Percentiles rank a stretch among this genome's conserved stretches.
phyloP scores from a whole-genome alignment of 2,797 vertebrate species.

The Setipinna tenuifilis region DNA sequence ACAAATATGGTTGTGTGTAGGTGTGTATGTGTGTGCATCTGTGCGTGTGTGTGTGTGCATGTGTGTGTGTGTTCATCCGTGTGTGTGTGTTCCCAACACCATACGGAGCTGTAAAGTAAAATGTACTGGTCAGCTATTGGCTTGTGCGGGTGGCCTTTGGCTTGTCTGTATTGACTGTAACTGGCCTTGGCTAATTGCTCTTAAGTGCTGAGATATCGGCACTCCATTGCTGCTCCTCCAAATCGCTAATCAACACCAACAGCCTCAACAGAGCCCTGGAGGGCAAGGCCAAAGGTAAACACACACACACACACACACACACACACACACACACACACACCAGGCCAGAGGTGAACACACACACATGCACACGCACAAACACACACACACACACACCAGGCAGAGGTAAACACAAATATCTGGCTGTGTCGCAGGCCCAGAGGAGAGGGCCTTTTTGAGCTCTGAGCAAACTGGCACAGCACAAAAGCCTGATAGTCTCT shows the following conservation, averaged over 20 bases:
- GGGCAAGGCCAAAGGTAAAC: slow-evolving; percentile 24
- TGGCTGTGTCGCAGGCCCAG: too few relatives aligned
- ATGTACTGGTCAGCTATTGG: slow-evolving; percentile 61
- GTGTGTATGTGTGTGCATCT: slow-evolving; percentile 8
- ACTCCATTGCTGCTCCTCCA: slow-evolving; percentile 69
- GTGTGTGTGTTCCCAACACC: neutral
- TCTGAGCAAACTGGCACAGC: neutral
- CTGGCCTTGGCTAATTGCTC: slow-evolving; percentile 72
- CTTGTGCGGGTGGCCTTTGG: slow-evolving; percentile 53
- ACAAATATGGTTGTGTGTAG: too few relatives aligned
- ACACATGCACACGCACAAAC: too few relatives aligned
- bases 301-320: slow-evolving; percentile 14
- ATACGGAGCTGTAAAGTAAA: slow-evolving; percentile 32
- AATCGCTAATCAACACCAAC: slow-evolving; percentile 70
- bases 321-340: slow-evolving; percentile 1
- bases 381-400: too few relatives aligned
- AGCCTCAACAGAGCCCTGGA: slow-evolving; percentile 54
- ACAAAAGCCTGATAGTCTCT: neutral
- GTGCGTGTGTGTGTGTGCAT: slow-evolving; percentile 25
- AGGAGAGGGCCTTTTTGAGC: neutral
- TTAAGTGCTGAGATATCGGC: slow-evolving; percentile 69
- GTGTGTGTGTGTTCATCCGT: slow-evolving; percentile 31
- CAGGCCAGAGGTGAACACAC: too few relatives aligned
- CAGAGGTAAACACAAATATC: too few relatives aligned
- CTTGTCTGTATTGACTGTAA: slow-evolving; percentile 65